Evolutionary conservation across 2,797 vertebrate species (phyloP), one percentile per base, ranked within the genome.

Genomic region (Urocyon cinereoargenteus): DNA sequence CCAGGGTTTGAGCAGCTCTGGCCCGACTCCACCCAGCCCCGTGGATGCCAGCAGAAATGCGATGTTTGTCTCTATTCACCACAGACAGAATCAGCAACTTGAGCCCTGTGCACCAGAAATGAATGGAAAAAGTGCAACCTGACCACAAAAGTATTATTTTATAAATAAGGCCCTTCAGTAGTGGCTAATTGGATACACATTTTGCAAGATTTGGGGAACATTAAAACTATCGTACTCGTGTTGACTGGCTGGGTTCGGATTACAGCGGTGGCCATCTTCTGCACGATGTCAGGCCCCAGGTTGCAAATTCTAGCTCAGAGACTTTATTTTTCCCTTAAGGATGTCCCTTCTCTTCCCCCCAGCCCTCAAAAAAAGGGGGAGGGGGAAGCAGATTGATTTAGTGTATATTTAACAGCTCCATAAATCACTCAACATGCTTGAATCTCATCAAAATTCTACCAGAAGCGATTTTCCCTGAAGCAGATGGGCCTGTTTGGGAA

Each of bases 141-240:
- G 98, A 98, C 98, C 98, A 1, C 98, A 97, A 28, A 98, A 98
- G 97, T 98, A 98, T 98, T 98, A 98, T 98, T 98, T 98, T 98
- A 98, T 98, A 99, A 98, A 98, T 98, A 98, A 98, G 97, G 96
- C 83, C 97, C 98, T 98, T 98, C 98, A 96, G 97, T 97, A 87
- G 98, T 92, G 96, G 98, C 93, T 99, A 99, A 99, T 98, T 98
- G 98, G 98, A 98, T 90, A 51, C 99, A 99, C 98, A 98, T 99
- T 99, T 98, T 97, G 97, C 96, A 98, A 90, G 98, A 98, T 98
- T 98, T 91, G 90, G 93, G 98, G 97, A 97, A 98, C 97, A 92
- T 98, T 98, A 97, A 97, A 98, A 98, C 97, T 97, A 98, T 98
- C 98, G 94, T 97, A 93, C 98, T 97, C 4, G 0, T 96, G 96